Conservation (phyloP, 1,140 invertebrate species). For the Aricia agestis region DNA sequence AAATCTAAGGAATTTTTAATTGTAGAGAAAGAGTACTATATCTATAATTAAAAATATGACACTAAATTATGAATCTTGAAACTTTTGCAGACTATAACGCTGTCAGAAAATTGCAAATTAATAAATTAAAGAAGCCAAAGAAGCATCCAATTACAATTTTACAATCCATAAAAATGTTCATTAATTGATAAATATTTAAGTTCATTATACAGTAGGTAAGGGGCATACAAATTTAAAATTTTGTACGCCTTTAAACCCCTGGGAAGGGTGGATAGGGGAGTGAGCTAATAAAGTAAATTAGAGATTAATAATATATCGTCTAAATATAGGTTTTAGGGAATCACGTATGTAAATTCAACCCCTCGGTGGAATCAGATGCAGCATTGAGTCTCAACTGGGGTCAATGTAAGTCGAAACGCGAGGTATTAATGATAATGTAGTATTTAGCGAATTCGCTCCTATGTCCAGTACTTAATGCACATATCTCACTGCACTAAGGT, state of each 20-base stretch:
- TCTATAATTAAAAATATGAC: no score
- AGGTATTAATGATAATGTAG: no score
- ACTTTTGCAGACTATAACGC: not conserved
- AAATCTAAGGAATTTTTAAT: no score
- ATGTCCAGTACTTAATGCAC: no score
- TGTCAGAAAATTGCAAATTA: not conserved
- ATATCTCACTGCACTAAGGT: no score
- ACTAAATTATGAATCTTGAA: no score
- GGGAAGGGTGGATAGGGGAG: constrained; percentile 47
- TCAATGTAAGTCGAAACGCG: no score
- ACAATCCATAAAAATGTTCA: constrained; percentile 14
- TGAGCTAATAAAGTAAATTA: constrained; percentile 74
- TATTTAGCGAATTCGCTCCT: no score
- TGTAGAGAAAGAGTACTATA: no score
- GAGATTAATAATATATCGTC: constrained; percentile 75
- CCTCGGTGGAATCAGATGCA: constrained; percentile 53
- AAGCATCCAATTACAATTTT: not conserved
- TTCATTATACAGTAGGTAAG: constrained; percentile 31
- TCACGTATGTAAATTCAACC: constrained; percentile 61
- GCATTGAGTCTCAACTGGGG: constrained; percentile 24
- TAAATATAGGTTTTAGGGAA: constrained; percentile 66
- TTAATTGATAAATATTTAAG: constrained; percentile 15
- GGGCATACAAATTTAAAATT: constrained; percentile 74
- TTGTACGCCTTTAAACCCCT: constrained; percentile 58
- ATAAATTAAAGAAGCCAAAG: not conserved